Evolutionary conservation across 2,797 vertebrate species (phyloP).

Genomic region (Anomalospiza imberbis): DNA sequence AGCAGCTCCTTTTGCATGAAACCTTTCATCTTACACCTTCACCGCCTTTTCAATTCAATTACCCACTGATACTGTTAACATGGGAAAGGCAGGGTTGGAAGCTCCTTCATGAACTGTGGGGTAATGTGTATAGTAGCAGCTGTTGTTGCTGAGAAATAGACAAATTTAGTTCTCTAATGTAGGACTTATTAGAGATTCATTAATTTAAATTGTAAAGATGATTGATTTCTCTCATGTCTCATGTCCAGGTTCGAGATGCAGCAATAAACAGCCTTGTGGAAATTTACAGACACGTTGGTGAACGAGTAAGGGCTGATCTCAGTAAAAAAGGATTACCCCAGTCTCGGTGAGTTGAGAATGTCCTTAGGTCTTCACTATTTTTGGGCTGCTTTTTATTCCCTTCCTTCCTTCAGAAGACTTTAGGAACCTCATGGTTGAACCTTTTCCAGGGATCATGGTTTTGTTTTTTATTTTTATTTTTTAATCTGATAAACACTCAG

Average conservation of each 20-base stretch:
- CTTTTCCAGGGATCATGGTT: neutral
- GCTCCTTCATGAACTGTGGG: neutral
- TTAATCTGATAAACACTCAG: neutral
- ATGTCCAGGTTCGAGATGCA: conserved; percentile 88
- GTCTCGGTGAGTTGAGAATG: conserved; percentile 83
- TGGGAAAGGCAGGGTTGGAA: neutral
- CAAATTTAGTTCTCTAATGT: neutral
- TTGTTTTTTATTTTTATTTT: neutral
- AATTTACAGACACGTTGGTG: conserved; percentile 97
- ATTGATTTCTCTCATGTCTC: conserved; percentile 13
- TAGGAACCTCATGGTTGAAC: neutral
- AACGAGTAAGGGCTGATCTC: conserved; percentile 95
- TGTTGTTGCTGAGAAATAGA: neutral
- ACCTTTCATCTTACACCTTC: neutral
- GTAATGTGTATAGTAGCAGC: neutral
- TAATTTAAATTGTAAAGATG: neutral
- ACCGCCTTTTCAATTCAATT: neutral
- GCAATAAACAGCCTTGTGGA: conserved; percentile 96
- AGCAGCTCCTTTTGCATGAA: neutral
- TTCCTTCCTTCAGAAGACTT: neutral
- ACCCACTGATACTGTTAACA: neutral
- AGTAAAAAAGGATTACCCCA: conserved; percentile 97
- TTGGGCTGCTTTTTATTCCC: neutral
- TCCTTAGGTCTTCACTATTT: neutral
- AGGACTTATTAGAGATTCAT: neutral